Percentiles rank a stretch among this genome's conserved stretches.
phyloP scores from a whole-genome alignment of 2,113 vertebrate genomes.

The Amphiprion percula region DNA sequence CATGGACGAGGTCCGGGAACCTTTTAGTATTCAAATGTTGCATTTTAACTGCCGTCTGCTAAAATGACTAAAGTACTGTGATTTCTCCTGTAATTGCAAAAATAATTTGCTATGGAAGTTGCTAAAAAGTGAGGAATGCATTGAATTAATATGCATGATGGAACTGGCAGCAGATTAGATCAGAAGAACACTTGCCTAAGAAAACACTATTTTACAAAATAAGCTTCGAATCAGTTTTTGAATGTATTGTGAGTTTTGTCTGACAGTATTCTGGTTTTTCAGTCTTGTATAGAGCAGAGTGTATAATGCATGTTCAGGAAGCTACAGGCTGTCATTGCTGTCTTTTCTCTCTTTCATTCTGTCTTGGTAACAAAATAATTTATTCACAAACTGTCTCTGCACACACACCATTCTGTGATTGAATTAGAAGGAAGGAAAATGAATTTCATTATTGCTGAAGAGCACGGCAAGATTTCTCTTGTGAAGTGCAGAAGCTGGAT shows the following conservation, averaged over 20 bases:
- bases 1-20: no score
- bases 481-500: slow-evolving; percentile 23
- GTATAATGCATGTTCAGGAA: slow-evolving; percentile 5
- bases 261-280: neutral
- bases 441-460: slow-evolving; percentile 49
- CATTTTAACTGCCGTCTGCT: no score
- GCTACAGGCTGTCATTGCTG: slow-evolving; percentile 39
- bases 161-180: neutral
- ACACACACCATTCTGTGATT: slow-evolving; percentile 34
- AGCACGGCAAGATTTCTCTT: slow-evolving; percentile 29
- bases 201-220: neutral
- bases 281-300: neutral
- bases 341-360: slow-evolving; percentile 37
- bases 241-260: neutral
- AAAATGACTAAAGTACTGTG: no score
- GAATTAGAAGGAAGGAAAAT: slow-evolving; percentile 33
- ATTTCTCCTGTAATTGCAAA: no score
- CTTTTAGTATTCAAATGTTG: no score
- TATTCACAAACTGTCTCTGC: slow-evolving; percentile 31
- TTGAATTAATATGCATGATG: neutral
- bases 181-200: neutral
- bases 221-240: neutral
- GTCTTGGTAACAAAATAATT: slow-evolving; percentile 44
- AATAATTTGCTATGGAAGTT: no score
- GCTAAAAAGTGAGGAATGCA: no score